phyloP scores from a whole-genome alignment of 2,113 vertebrate genomes.

The Seriola aureovittata region DNA sequence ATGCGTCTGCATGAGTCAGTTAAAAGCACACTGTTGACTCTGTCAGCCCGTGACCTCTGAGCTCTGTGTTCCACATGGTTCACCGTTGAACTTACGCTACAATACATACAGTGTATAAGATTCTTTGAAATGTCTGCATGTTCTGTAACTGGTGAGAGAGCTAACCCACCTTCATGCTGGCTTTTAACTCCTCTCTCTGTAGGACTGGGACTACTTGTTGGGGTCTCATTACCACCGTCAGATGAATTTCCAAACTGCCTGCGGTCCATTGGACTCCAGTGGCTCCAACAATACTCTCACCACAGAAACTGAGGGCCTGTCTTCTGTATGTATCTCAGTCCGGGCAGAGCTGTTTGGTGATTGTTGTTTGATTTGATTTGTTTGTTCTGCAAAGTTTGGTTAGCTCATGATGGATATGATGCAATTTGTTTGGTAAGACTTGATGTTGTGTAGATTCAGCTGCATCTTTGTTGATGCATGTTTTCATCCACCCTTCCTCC shows the following conservation, averaged over 20 bases:
- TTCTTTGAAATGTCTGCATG: too few species aligned
- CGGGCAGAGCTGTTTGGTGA: not conserved
- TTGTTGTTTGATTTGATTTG: not conserved
- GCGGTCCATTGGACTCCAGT: slow-evolving; percentile 60
- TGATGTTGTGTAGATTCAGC: not conserved
- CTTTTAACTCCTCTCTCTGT: not conserved
- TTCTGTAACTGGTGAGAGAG: not conserved
- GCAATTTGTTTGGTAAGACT: not conserved
- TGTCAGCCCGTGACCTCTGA: not conserved
- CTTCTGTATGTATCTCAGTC: slow-evolving; percentile 50
- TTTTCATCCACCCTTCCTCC: not conserved
- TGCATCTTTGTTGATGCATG: not conserved
- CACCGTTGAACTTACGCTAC: too few species aligned
- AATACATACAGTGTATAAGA: too few species aligned
- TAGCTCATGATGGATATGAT: not conserved
- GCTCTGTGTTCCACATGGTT: not conserved
- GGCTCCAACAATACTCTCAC: slow-evolving; percentile 35
- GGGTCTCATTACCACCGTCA: slow-evolving; percentile 93
- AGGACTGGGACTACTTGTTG: slow-evolving; percentile 97
- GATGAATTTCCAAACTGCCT: slow-evolving; percentile 86
- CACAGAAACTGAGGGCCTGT: slow-evolving; percentile 68
- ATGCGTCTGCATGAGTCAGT: slow-evolving; percentile 31
- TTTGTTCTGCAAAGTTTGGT: not conserved
- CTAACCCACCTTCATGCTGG: not conserved
- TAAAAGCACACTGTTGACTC: not conserved